Percentiles rank a stretch among this genome's conserved stretches.
These are phyloP conservation scores for Mus minutoides DNA, from an alignment of 2,797 vertebrate species.

Conservation along the genomic window DNA sequence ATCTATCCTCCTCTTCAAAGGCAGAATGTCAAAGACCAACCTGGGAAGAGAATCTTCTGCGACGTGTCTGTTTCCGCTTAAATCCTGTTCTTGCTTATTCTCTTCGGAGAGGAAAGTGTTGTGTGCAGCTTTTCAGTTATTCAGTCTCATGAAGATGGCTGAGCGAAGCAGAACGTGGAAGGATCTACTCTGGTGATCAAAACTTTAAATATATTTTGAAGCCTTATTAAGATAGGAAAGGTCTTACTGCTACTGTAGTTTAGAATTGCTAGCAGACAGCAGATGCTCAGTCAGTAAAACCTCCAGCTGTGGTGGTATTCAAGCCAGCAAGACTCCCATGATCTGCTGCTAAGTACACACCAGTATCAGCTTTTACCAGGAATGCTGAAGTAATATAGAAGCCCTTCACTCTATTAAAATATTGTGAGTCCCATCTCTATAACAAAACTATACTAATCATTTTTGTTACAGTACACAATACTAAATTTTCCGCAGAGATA, in stretches of 20 bases:
- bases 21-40: background rate
- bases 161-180: background rate
- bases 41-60: background rate
- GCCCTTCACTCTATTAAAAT: background rate
- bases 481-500: background rate
- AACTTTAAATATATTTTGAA: conserved; percentile 31
- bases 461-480: background rate
- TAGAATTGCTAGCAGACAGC: background rate
- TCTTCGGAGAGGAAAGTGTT: background rate
- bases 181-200: background rate
- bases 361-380: background rate
- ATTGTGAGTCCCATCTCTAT: background rate
- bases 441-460: background rate
- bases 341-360: background rate
- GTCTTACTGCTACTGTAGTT: background rate
- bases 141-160: background rate
- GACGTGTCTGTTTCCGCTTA: conserved; percentile 18
- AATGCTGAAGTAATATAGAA: background rate
- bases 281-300: background rate
- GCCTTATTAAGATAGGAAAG: conserved; percentile 14
- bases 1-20: conserved; percentile 3
- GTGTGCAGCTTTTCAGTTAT: background rate
- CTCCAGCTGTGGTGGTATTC: background rate
- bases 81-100: conserved; percentile 36
- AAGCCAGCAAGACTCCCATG: background rate